These are phyloP conservation scores for Andrena bucephala DNA, from an alignment of 2,888 invertebrate genomes.

Conservation along the genomic window DNA sequence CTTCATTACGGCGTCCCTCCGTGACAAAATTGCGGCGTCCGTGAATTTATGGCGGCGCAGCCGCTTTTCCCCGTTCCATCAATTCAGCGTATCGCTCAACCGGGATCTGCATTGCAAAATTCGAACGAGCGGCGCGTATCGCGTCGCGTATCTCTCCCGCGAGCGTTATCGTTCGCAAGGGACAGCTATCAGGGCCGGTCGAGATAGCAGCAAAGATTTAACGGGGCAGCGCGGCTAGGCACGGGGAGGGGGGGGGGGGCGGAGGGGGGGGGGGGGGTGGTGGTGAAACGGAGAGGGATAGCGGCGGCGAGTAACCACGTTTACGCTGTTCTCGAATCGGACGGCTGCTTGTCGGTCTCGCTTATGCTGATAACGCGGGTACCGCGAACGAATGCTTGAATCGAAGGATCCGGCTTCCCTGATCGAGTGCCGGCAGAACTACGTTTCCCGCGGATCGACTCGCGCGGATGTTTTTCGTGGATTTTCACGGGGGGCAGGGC, in stretches of 20 bases:
- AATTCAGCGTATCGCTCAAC: conserved; percentile 62
- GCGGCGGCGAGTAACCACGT: conserved; percentile 30
- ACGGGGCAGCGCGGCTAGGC: conserved; percentile 60
- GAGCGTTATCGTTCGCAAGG: conserved; percentile 64
- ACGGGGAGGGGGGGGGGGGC: neutral
- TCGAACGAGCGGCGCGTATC: conserved; percentile 63
- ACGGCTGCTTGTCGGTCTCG: conserved; percentile 42
- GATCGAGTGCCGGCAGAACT: neutral
- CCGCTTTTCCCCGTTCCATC: conserved; percentile 54
- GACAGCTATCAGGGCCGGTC: conserved; percentile 57
- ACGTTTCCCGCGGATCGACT: neutral
- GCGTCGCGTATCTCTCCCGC: conserved; percentile 62
- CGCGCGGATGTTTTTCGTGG: neutral
- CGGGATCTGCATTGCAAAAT: conserved; percentile 73
- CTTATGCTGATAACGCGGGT: conserved; percentile 39
- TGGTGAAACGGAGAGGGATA: neutral
- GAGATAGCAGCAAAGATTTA: conserved; percentile 68
- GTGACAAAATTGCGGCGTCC: conserved; percentile 55
- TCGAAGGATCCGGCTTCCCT: conserved; percentile 22
- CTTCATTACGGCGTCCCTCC: conserved; percentile 38
- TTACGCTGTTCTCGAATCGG: conserved; percentile 42
- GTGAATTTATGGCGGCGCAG: conserved; percentile 49
- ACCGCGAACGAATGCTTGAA: conserved; percentile 20
- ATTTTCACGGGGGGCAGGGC: conserved; percentile 7
- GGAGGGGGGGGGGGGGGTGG: too few species aligned